These are phyloP conservation scores for Hyaena hyaena DNA, from an alignment of 2,113 vertebrate genomes.

Conservation along the genomic window DNA sequence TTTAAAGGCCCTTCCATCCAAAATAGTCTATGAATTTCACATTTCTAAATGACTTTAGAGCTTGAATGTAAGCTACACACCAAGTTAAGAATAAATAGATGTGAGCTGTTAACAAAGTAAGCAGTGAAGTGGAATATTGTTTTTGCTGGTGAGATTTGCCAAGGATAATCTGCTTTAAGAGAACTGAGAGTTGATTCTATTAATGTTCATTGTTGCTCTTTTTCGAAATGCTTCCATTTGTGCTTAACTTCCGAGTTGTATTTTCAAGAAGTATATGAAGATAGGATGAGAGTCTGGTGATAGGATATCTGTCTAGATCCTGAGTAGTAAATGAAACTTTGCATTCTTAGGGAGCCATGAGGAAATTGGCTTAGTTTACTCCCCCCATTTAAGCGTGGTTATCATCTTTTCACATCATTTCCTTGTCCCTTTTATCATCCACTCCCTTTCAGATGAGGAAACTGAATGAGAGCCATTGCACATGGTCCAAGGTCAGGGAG, in stretches of 20 bases:
- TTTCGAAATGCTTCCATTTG: background rate
- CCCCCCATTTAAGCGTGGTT: background rate
- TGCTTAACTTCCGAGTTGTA: background rate
- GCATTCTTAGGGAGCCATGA: background rate
- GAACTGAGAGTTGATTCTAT: background rate
- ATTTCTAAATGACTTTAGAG: constrained; percentile 53
- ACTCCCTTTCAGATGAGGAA: background rate
- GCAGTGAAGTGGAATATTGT: constrained; percentile 46
- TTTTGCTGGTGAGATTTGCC: constrained; percentile 44
- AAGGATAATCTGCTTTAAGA: constrained; percentile 3
- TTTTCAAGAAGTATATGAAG: constrained; percentile 15
- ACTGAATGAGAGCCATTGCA: constrained; percentile 5
- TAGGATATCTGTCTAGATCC: background rate
- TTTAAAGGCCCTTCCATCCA: constrained; percentile 28
- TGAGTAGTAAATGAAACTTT: background rate
- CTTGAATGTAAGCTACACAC: background rate
- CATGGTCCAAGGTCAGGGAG: background rate
- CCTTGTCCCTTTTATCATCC: background rate
- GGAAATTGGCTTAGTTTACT: background rate
- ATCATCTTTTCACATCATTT: background rate
- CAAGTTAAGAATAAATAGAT: constrained; percentile 65
- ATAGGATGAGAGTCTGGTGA: background rate
- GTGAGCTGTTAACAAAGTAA: constrained; percentile 46
- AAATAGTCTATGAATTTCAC: background rate
- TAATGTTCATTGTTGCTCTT: background rate